phyloP scores from a whole-genome alignment of 1,140 invertebrate species.

The Euwallacea fornicatus region DNA sequence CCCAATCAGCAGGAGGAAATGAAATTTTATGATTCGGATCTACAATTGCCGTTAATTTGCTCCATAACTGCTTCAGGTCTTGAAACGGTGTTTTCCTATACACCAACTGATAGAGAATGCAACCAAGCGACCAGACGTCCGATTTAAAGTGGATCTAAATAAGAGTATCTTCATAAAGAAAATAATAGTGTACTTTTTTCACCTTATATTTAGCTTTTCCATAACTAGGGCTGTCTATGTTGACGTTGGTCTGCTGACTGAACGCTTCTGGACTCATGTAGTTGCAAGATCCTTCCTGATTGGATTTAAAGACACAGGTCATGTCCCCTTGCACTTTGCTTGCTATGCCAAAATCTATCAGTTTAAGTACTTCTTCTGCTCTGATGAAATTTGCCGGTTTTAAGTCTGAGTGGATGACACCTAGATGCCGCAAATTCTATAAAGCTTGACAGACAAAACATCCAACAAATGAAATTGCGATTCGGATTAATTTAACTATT shows the following conservation, averaged over 20 bases:
- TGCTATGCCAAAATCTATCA: conserved; percentile 99
- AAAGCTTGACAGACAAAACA: background rate
- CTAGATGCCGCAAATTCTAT: conserved; percentile 53
- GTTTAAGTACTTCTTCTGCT: conserved; percentile 82
- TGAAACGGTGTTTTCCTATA: conserved; percentile 92
- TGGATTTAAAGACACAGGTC: conserved; percentile 85
- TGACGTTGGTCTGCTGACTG: conserved; percentile 59
- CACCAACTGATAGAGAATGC: conserved; percentile 92
- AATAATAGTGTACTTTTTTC: conserved; percentile 4
- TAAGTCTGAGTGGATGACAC: conserved; percentile 93
- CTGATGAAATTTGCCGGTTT: conserved; percentile 97
- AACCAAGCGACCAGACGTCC: conserved; percentile 97
- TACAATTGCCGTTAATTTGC: conserved; percentile 82
- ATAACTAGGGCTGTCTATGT: conserved; percentile 53
- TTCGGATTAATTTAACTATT: too few relatives aligned
- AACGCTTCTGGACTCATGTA: conserved; percentile 97
- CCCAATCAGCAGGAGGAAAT: conserved; percentile 62
- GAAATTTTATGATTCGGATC: conserved; percentile 74
- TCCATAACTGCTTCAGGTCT: conserved; percentile 72
- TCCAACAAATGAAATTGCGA: background rate
- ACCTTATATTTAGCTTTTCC: conserved; percentile 53
- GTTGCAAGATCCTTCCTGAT: conserved; percentile 85
- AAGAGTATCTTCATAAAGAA: background rate
- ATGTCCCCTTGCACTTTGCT: conserved; percentile 84
- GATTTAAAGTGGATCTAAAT: conserved; percentile 86